Evolutionary conservation across 1,140 invertebrate genomes (phyloP).

Genomic region (Aleiodes sp.): DNA sequence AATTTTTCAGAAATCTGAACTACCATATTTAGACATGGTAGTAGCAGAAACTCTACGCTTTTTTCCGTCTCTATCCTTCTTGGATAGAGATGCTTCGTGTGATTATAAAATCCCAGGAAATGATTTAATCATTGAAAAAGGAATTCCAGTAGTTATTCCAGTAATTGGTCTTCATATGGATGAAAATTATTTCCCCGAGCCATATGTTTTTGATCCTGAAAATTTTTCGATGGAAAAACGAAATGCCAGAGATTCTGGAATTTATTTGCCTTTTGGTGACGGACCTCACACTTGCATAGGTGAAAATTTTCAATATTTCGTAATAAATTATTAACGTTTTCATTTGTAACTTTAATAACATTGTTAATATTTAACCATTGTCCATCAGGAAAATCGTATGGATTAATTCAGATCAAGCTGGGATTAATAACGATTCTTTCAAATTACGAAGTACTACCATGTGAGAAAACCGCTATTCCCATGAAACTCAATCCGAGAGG

Average conservation of each 20-base stretch:
- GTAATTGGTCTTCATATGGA: constrained; percentile 58
- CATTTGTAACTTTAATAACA: constrained; percentile 34
- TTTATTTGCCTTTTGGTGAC: constrained; percentile 70
- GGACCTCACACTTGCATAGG: constrained; percentile 69
- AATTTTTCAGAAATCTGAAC: too few species aligned
- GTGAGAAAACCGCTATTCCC: constrained; percentile 50
- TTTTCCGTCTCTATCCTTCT: constrained; percentile 68
- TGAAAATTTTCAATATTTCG: constrained; percentile 71
- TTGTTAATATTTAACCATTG: constrained; percentile 29
- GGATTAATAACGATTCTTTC: constrained; percentile 63
- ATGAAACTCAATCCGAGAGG: constrained; percentile 45
- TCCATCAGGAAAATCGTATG: constrained; percentile 70
- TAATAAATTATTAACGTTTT: constrained; percentile 46
- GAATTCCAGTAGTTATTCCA: constrained; percentile 44
- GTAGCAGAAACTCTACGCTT: constrained; percentile 62
- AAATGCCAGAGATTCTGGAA: constrained; percentile 53
- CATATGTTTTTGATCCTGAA: constrained; percentile 71
- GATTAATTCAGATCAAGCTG: constrained; percentile 71
- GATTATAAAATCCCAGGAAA: constrained; percentile 61
- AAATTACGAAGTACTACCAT: constrained; percentile 55
- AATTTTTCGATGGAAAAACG: constrained; percentile 71
- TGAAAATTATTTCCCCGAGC: constrained; percentile 57
- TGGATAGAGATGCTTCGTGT: constrained; percentile 61
- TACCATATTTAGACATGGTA: constrained; percentile 43
- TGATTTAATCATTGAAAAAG: constrained; percentile 56